Base-by-base conservation (phyloP, 2,888 invertebrate genomes). In the Lochmaea crataegi region DNA sequence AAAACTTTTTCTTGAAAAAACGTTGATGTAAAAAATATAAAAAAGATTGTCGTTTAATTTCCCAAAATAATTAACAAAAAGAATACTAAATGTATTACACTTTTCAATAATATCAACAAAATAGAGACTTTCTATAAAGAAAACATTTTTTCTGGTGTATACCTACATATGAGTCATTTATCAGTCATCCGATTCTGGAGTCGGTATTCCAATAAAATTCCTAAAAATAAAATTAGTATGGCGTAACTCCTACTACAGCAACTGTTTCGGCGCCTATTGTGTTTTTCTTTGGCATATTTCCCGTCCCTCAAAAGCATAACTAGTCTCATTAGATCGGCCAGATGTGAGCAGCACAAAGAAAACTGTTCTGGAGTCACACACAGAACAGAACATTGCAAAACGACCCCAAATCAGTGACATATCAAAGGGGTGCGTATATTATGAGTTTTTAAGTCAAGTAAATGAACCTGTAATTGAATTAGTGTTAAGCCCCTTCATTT, bases 261-360 rank as follows among this genome's bases (percentile, higher is more conserved):
- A 76, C 75, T 75, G 76, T 75, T 71, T 71, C 69, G 53, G 32
- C 42, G 68, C 66, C 67, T 68, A 71, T 76, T 73, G 74, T 76
- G 73, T 68, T 71, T 76, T 71, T 70, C 66, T 73, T 72, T 71
- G 45, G 38, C 42, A 68, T 72, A 72, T 68, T 72, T 63, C 18
- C 38, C 71, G 68, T 75, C 75, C 74, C 77, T 74, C 75, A 65
- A 75, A 73, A 74, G 77, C 72, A 71, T 77, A 77, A 77, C 77
- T 77, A 75, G 77, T 53, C 75, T 77, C 77, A 77, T 77, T 77
- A 77, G 65, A 60, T 63, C 75, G 73, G 65, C 73, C 77, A 77
- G 77, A 77, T 77, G 77, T 72, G 75, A 75, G 65, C 72, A 70
- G 48, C 66, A 77, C 74, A 77, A 75, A 75, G 75, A 73, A 74